A percentile compares a stretch with the other conserved stretches of the same genome.
Conservation (phyloP, 2,888 invertebrate species). For the Empis livida region DNA sequence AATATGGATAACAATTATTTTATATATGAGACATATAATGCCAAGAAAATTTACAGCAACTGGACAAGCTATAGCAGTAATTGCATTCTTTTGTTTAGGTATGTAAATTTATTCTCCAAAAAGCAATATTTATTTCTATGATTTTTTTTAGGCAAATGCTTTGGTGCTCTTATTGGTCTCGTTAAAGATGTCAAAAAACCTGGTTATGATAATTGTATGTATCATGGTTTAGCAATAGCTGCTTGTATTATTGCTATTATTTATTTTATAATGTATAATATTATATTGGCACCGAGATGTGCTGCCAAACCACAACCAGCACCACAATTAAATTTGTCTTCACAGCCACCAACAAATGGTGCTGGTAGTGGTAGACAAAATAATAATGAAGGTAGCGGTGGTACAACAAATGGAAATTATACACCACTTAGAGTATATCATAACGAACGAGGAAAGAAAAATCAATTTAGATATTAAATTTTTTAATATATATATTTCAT, state of each 20-base stretch:
- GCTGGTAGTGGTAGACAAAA: constrained; percentile 21
- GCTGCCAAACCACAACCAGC: constrained; percentile 52
- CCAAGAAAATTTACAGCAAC: constrained; percentile 63
- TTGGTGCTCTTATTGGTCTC: constrained; percentile 55
- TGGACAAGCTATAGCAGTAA: constrained; percentile 64
- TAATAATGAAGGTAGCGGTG: constrained; percentile 34
- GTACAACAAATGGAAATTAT: constrained; percentile 50
- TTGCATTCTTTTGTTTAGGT: constrained; percentile 68
- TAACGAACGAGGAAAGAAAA: constrained; percentile 66
- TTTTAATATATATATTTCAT: neutral
- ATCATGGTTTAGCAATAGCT: constrained; percentile 51
- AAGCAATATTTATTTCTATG: no score
- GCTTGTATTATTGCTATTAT: constrained; percentile 51
- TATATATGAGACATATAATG: constrained; percentile 69
- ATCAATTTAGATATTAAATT: constrained; percentile 64
- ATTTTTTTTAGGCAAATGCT: constrained; percentile 50
- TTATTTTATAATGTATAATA: constrained; percentile 62
- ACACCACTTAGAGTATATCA: constrained; percentile 70
- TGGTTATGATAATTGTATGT: constrained; percentile 31
- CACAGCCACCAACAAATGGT: constrained; percentile 5
- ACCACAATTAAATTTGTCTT: constrained; percentile 37
- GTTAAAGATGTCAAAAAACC: constrained; percentile 32
- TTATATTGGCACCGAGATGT: constrained; percentile 59
- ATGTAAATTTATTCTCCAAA: no score
- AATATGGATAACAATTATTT: constrained; percentile 66